Conservation (phyloP, 2,113 vertebrate species). For the Galbula dea region DNA sequence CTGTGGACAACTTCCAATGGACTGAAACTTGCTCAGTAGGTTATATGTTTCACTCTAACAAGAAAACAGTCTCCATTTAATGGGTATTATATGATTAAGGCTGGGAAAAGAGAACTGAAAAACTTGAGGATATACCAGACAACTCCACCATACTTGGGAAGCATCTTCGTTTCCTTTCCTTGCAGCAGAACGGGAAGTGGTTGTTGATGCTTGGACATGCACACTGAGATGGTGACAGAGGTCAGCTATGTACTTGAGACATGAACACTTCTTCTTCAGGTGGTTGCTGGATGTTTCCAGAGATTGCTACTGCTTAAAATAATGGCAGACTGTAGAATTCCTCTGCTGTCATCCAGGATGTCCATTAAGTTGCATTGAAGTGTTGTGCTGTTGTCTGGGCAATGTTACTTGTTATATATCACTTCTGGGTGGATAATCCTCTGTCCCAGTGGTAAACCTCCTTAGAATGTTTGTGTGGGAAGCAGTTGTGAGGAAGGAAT, state of each 20-base stretch:
- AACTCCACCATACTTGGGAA: background rate
- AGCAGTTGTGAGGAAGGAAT: background rate
- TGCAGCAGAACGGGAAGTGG: background rate
- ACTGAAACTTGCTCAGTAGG: background rate
- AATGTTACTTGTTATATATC: rapidly evolving
- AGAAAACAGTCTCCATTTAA: background rate
- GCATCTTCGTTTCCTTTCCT: background rate
- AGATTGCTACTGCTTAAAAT: background rate
- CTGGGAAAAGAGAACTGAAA: background rate
- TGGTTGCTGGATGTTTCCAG: background rate
- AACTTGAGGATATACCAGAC: background rate
- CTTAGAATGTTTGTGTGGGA: background rate
- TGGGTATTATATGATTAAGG: background rate
- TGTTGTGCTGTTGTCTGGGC: background rate
- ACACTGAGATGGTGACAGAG: background rate
- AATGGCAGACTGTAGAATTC: background rate
- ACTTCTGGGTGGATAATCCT: background rate
- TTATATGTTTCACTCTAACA: background rate
- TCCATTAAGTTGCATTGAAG: background rate
- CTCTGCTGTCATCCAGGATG: background rate
- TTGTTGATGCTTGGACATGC: background rate
- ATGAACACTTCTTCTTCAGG: background rate
- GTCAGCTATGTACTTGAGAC: background rate
- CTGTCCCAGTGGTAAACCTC: background rate
- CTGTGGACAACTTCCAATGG: background rate